Evolutionary conservation across 2,888 invertebrate genomes (phyloP).

Genomic region (Ellobium chinense): DNA sequence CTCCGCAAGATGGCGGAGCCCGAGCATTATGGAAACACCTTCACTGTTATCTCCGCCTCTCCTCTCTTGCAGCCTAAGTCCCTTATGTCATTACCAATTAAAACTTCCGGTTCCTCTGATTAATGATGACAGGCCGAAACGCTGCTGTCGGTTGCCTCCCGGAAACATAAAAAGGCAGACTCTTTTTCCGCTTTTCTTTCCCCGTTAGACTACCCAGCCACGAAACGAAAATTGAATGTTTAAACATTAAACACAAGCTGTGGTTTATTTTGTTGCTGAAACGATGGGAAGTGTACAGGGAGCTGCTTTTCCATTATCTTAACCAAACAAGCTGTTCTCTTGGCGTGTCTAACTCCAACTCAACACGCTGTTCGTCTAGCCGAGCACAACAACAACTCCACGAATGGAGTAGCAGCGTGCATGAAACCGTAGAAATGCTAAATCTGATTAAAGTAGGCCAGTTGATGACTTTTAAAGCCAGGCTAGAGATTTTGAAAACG

Average conservation of each 20-base stretch:
- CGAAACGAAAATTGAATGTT: background rate
- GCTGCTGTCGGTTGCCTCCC: background rate
- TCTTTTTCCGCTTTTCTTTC: background rate
- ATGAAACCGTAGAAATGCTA: too few relatives aligned
- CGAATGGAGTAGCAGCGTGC: too few relatives aligned
- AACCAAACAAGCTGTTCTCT: background rate
- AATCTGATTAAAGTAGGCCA: too few relatives aligned
- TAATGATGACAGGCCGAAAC: conserved; percentile 9
- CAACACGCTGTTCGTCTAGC: too few relatives aligned
- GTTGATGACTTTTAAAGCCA: too few relatives aligned
- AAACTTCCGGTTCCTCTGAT: conserved; percentile 38
- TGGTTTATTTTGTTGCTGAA: background rate
- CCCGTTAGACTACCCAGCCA: background rate
- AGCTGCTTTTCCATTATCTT: background rate
- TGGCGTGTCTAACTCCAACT: background rate
- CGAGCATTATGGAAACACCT: background rate
- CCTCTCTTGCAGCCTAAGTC: background rate
- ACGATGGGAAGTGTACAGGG: background rate
- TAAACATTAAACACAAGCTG: background rate
- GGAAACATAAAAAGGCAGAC: conserved; percentile 16
- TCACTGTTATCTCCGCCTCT: background rate
- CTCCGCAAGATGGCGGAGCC: background rate
- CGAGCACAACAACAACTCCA: too few relatives aligned
- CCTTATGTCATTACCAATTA: conserved; percentile 29
- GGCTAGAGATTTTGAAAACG: too few relatives aligned